Evolutionary conservation across 1,140 invertebrate species (phyloP), one percentile per base, ranked within the genome.

Genomic region (Caenorhabditis tropicalis): DNA sequence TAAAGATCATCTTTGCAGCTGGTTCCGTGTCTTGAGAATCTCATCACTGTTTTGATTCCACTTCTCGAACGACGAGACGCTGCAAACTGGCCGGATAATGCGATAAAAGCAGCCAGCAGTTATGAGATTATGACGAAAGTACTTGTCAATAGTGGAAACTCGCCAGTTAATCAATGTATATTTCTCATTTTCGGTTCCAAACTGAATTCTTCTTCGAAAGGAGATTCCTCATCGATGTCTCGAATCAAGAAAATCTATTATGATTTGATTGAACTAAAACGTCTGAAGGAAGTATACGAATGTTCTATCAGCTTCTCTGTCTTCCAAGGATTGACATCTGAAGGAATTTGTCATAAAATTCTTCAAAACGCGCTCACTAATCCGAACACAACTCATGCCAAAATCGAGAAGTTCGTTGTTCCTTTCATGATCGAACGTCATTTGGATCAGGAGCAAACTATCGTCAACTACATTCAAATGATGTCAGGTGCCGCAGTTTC

Each of bases 381-480:
- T 43, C 65, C 65, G 33, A 74, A 74, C 36, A 43, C 29, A 46
- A 74, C 65, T 21, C 65, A 74, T 43, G 36, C 33, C 19, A 74
- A 74, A 46, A 74, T 74, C 24, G 65, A 74, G 36, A 74, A 74
- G n/a, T 74, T 74, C 24, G 65, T 74, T 0, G 29, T 33, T 10
- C 65, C 65, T 6, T 74, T 74, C 65, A 74, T 74, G 65, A n/a
- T 10, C 10, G 65, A 74, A 74, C 65, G 65, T 12, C 65, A 74
- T 24, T 36, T 74, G 1, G 65, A 74, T 43, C 65, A 74, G n/a
- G 65, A 74, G n/a, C 65, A 74, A 43, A 74, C 65, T 15, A 74
- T 74, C n/a, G 65, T 74, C 5, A 74, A 74, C 43, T 74, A 74
- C 12, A 74, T 74, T 9, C 65, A 74, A n/a, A 74, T 43, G 36